These are phyloP conservation scores for Pseudanteris insignis DNA, from an alignment of 2,888 invertebrate species.

Conservation along the genomic window DNA sequence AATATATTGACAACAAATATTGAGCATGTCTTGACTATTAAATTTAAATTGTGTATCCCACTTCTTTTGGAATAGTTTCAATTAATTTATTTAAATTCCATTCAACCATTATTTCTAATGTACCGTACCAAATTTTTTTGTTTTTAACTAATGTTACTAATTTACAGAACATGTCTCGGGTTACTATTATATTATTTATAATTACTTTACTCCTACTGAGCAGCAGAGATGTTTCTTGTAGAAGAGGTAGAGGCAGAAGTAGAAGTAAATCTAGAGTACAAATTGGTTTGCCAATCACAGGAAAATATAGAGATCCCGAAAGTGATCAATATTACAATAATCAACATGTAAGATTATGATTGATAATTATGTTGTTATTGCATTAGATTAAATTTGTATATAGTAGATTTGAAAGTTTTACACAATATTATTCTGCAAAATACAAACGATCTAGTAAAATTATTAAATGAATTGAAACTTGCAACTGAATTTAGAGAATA, in stretches of 20 bases:
- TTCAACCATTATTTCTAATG: neutral
- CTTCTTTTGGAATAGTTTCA: no score
- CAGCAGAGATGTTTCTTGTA: constrained; percentile 65
- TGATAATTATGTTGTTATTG: no score
- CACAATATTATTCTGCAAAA: no score
- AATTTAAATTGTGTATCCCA: no score
- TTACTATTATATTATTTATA: constrained; percentile 48
- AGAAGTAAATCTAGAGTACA: constrained; percentile 84
- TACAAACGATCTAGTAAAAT: no score
- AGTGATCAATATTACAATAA: constrained; percentile 92
- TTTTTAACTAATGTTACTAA: neutral
- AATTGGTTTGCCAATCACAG: constrained; percentile 87
- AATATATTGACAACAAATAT: no score
- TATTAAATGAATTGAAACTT: no score
- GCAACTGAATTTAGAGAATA: neutral
- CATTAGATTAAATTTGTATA: no score
- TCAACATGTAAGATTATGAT: constrained; percentile 76
- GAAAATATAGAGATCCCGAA: constrained; percentile 89
- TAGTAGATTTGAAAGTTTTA: no score
- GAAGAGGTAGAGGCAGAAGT: constrained; percentile 77
- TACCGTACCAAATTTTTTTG: neutral
- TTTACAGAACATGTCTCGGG: constrained; percentile 51
- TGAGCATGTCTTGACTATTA: no score
- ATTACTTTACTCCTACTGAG: constrained; percentile 61
- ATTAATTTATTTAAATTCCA: no score